Evolutionary conservation across 2,797 vertebrate species (phyloP), one percentile per base, ranked within the genome.

Genomic region (Acrossocheilus fasciatus): DNA sequence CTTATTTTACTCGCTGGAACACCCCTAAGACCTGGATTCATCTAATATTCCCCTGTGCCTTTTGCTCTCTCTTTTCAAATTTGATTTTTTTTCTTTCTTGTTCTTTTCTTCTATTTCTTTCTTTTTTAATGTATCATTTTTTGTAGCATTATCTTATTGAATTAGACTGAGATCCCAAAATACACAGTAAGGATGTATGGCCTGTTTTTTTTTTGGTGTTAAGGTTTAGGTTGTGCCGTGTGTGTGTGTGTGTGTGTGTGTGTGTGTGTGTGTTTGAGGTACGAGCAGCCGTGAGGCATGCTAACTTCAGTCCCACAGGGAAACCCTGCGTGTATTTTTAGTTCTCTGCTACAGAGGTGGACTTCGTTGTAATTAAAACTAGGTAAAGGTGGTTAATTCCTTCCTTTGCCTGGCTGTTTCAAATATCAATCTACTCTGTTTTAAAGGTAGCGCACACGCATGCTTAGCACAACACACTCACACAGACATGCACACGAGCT

Each of bases 131-230:
- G 69, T 89, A 83, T 88, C 20, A 89, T 84, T 92, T 94, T 93
- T 91, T 92, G 91, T 92, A 88, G 89, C 86, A 87, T 93, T 90
- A 89, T 93, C 88, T 88, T 90, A 93, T 91, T 89, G 89, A 95
- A 94, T 94, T 91, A 94, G 91, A 90, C 89, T 90, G 87, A 89
- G 90, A 92, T 93, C 93, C 90, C 88, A 92, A 93, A 94, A 94
- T 94, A 93, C 84, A 89, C 90, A 91, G 91, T 15, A 92, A 93
- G 90, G 92, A 93, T 92, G 88, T 92, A 91, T 90, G 92, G 91
- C 88, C 93, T 94, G 94, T 91, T 94, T 93, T 93, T 94, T 91
- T 94, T 95, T 92, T 90, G 84, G 76, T 90, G 89, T 90, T 89
- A 88, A 89, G 78, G 54, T 73, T 85, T 87, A 83, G 83, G 79